phyloP scores from a whole-genome alignment of 2,888 invertebrate species.

The Neoaliturus tenellus region DNA sequence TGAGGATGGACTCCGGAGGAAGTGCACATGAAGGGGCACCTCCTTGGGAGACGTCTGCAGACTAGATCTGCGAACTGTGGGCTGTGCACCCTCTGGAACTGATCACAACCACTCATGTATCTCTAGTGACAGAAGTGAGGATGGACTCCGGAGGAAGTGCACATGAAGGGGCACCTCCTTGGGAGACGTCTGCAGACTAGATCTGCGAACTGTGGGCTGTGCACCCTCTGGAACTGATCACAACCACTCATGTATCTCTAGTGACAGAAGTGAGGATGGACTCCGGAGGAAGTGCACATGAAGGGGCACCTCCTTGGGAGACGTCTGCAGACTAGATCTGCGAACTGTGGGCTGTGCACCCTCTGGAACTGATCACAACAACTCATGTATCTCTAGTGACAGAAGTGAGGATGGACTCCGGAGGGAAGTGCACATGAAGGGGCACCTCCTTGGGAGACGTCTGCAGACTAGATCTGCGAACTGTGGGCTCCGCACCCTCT shows the following conservation, averaged over 20 bases:
- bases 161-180: constrained; percentile 56
- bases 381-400: too few relatives aligned
- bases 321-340: constrained; percentile 46
- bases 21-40: constrained; percentile 56
- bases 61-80: constrained; percentile 44
- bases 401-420: constrained; percentile 47
- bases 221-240: constrained; percentile 39
- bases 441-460: constrained; percentile 51
- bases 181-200: constrained; percentile 47
- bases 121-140: constrained; percentile 49
- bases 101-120: background rate
- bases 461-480: constrained; percentile 46
- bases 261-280: constrained; percentile 47
- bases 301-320: constrained; percentile 52
- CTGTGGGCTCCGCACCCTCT: constrained; percentile 39
- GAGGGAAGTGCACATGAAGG: constrained; percentile 56
- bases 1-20: constrained; percentile 52
- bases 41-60: constrained; percentile 48
- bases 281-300: constrained; percentile 57
- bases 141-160: constrained; percentile 55
- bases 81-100: constrained; percentile 41
- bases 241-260: too few relatives aligned
- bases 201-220: constrained; percentile 30
- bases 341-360: constrained; percentile 35
- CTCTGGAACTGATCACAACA: constrained; percentile 28